Base-by-base conservation (phyloP, 2,113 vertebrate genomes). In the Sebastes schlegelii region DNA sequence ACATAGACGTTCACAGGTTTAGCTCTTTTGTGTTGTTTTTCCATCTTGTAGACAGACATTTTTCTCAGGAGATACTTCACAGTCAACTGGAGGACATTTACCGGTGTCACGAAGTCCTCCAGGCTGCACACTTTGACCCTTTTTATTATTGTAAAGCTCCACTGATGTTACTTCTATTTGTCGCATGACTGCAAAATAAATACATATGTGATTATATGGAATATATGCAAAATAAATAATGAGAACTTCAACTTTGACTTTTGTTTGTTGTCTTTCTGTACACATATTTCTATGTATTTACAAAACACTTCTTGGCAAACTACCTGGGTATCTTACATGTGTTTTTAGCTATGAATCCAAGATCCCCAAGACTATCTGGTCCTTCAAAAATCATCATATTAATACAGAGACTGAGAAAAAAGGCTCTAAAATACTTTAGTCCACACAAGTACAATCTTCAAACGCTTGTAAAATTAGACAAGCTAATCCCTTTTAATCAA, bases 161-260 rank as follows among this genome's bases (percentile, higher is more conserved):
- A 49, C 9, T 23, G 4, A 4, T 74, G 58, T 45, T 71, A 1
- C 2, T 45, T 64, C 4, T 65, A 0, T 64, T 17, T 82, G 17
- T 67, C 16, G 6, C 26, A 51, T 19, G 21, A 81, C 10, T 8
- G 68, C 14, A 16, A 74, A 40, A 55, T 3, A 19, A 23, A 61
- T 23, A 40, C 42, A 16, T 6, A 61, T 62, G 11, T 51, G 42
- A 21, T 45, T 48, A 8, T 54, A 5, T 52, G 43, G 1, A 71
- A 55, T 11, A 34, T 48, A 67, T 72, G 34, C 5, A 42, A 58
- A 88, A 85, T 85, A 82, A 88, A 88, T 40, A 12, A 12, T 19
- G 23, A 61, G 3, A 34, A 34, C 34, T 34, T 52, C 8, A 8
- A 82, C 64, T 79, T 23, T 60, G 48, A 63, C 16, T 6, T 51